These are phyloP conservation scores for Dolomedes plantarius DNA, from an alignment of 2,888 invertebrate species.

Conservation along the genomic window DNA sequence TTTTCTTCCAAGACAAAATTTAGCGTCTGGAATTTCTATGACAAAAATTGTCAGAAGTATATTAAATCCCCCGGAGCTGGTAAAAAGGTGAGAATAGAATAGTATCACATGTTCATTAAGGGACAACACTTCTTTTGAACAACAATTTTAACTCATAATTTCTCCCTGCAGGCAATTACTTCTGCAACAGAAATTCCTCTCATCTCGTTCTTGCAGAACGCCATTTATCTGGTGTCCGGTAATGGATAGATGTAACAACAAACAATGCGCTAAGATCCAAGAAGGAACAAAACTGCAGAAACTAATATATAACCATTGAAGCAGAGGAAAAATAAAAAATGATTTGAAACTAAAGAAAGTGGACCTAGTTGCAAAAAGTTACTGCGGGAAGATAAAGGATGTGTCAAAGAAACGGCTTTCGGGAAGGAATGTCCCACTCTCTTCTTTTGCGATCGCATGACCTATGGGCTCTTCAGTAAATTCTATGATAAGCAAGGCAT, in stretches of 20 bases:
- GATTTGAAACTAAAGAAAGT: slow-evolving; percentile 12
- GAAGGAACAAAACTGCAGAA: slow-evolving; percentile 9
- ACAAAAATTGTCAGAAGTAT: no score
- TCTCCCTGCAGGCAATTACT: neutral
- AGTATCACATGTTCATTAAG: neutral
- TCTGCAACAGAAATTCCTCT: slow-evolving; percentile 10
- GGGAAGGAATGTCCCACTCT: slow-evolving; percentile 43
- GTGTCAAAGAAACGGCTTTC: slow-evolving; percentile 42
- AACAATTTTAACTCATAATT: slow-evolving; percentile 4
- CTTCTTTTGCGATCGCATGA: slow-evolving; percentile 37
- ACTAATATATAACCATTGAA: slow-evolving; percentile 14
- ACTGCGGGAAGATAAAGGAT: slow-evolving; percentile 32
- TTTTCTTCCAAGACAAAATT: no score
- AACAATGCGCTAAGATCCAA: neutral
- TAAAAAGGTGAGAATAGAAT: no score
- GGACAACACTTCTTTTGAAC: neutral
- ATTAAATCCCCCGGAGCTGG: no score
- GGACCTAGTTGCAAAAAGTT: slow-evolving; percentile 38
- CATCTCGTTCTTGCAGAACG: neutral
- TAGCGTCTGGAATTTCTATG: no score
- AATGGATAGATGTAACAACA: slow-evolving; percentile 10
- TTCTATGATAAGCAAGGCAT: neutral
- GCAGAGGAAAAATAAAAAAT: slow-evolving; percentile 11
- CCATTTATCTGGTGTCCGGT: slow-evolving; percentile 6
- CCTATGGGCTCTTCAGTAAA: neutral